Evolutionary conservation across 30 jellyfish, hydroid and myxozoan species (phyloP).

Genomic region (Hydractinia echinata): DNA sequence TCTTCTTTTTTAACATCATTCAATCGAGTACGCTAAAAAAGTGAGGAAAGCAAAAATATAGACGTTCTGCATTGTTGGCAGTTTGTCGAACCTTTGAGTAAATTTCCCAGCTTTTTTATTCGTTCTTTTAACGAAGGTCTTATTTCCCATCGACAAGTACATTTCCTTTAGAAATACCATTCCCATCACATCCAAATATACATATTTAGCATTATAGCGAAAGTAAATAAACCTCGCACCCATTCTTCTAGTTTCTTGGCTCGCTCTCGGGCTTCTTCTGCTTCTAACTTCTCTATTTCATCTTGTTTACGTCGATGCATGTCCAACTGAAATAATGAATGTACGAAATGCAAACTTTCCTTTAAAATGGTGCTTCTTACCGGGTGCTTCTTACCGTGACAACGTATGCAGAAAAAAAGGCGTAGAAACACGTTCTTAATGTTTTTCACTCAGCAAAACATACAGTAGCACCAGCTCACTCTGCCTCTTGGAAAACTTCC

Average conservation of each 20-base stretch:
- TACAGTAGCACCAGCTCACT: too few species aligned
- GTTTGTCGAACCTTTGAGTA: background rate
- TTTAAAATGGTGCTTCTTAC: too few species aligned
- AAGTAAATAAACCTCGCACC: conserved; percentile 33
- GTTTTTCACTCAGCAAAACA: too few species aligned
- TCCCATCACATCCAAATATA: background rate
- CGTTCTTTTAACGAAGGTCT: background rate
- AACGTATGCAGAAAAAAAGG: too few species aligned
- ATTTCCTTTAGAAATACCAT: background rate
- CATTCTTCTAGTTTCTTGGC: conserved; percentile 87
- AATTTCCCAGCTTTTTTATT: background rate
- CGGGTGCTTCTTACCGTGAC: too few species aligned
- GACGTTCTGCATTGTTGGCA: background rate
- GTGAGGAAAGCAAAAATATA: background rate
- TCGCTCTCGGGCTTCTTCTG: conserved; percentile 85
- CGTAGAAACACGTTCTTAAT: too few species aligned
- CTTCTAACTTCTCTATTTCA: conserved; percentile 72
- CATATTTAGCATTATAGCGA: too few species aligned
- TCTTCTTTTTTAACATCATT: conserved; percentile 82
- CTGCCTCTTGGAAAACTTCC: too few species aligned
- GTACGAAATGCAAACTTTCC: background rate
- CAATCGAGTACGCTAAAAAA: conserved; percentile 61
- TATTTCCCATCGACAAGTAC: background rate
- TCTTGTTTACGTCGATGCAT: conserved; percentile 47
- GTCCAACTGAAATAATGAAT: conserved; percentile 41